Evolutionary conservation across 2,888 invertebrate genomes (phyloP), one percentile per base, ranked within the genome.

Genomic region (Pteria penguin): DNA sequence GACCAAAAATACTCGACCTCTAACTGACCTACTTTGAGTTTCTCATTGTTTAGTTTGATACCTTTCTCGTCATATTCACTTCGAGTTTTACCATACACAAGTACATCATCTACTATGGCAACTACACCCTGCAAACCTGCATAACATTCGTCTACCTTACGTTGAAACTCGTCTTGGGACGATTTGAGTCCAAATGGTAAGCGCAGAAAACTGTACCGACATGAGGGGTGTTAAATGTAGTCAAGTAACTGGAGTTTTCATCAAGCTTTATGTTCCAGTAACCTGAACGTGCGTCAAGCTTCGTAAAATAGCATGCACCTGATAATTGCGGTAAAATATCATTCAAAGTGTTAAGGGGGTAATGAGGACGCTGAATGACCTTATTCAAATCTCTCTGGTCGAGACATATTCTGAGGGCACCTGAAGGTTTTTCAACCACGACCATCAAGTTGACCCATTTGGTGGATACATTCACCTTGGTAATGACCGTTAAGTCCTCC

Each of bases 41-140:
- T 81, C 1, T 77, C 67, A 4, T 65, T 68, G 31, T 78, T 77
- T 3, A 76, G 52, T 31, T 63, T 68, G 1, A 79, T 57, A 36
- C n/a, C n/a, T n/a, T n/a, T n/a, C n/a, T n/a, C n/a, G 68, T 84
- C 81, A 71, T 84, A 80, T 55, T 82, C 80, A 14, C 32, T 52
- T 2, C 27, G 26, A 18, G 74, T 66, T 1, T 27, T 24, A 2
- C 78, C 76, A 31, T 57, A 73, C 4, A 82, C 63, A 4, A 78
- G 45, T 3, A 80, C 72, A 61, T 82, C 78, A 29, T 76, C 78
- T 2, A 77, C 79, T 11, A 81, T 78, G 11, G 67, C 58, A 1
- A 26, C 45, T 1, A 78, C 67, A 32, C 79, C 80, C 2, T 52
- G 22, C 3, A 82, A 45, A 26, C 78, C 76, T 54, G 71, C 76